Percentiles rank a stretch among this genome's conserved stretches.
Evolutionary conservation across 2,888 invertebrate genomes (phyloP).

Genomic region (Apotomis turbidana): DNA sequence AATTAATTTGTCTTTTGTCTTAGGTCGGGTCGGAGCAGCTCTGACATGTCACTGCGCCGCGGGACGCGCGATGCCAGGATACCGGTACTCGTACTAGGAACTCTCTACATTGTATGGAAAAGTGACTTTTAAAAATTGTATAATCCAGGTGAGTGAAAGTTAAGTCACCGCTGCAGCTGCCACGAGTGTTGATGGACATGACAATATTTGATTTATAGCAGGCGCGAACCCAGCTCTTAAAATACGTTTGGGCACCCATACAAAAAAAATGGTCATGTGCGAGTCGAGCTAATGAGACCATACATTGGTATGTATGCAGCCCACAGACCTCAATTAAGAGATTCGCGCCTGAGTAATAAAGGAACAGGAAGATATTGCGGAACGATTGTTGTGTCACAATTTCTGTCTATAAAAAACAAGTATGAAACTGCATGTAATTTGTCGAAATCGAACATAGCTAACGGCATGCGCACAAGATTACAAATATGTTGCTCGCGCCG

Average conservation of each 20-base stretch:
- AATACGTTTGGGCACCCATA: too few species aligned
- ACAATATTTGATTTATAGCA: background rate
- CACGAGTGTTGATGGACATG: background rate
- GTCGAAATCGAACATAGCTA: conserved; percentile 48
- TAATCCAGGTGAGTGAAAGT: background rate
- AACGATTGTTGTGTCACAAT: background rate
- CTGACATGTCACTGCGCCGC: conserved; percentile 76
- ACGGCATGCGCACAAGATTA: conserved; percentile 56
- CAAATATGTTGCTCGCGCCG: conserved; percentile 64
- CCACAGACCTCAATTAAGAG: too few species aligned
- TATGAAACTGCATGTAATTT: conserved; percentile 59
- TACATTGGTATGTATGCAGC: too few species aligned
- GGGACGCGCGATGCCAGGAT: conserved; percentile 56
- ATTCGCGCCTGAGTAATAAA: too few species aligned
- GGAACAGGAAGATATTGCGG: background rate
- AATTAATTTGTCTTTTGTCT: conserved; percentile 85
- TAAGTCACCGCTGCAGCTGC: background rate
- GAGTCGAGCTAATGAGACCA: too few species aligned
- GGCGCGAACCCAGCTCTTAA: too few species aligned
- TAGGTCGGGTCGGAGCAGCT: conserved; percentile 61
- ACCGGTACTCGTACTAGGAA: conserved; percentile 13
- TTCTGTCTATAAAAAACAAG: background rate
- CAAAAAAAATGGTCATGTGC: too few species aligned
- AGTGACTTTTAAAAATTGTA: background rate
- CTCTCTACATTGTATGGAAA: conserved; percentile 7